Percentiles rank a stretch among this genome's conserved stretches.
These are phyloP conservation scores for Meriones psammophilus DNA, from an alignment of 2,797 vertebrate species.

Conservation along the genomic window DNA sequence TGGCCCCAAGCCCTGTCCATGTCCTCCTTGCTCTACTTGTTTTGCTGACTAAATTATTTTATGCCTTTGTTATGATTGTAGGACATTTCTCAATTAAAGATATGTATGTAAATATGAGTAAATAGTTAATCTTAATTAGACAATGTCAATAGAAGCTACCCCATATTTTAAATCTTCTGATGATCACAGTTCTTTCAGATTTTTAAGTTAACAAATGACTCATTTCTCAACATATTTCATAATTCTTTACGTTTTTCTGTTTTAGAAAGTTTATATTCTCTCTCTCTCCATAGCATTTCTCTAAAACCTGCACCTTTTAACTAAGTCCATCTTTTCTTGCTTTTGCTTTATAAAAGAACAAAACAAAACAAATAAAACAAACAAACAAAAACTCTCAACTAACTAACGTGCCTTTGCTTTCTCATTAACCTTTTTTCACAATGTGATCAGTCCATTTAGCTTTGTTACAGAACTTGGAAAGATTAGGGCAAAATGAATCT, in stretches of 20 bases:
- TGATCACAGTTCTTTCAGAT: background rate
- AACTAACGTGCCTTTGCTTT: background rate
- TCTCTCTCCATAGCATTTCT: background rate
- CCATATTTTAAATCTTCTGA: background rate
- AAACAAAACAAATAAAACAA: no score
- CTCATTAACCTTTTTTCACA: background rate
- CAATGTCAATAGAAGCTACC: background rate
- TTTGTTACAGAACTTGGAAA: background rate
- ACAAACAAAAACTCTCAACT: no score
- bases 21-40: constrained; percentile 39
- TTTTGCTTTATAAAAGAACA: background rate
- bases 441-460: background rate
- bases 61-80: constrained; percentile 68
- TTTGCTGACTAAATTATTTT: constrained; percentile 62
- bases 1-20: constrained; percentile 39
- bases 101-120: constrained; percentile 5
- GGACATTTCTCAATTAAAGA: constrained; percentile 51
- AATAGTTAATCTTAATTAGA: background rate
- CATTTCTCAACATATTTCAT: background rate
- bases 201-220: background rate
- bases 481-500: background rate
- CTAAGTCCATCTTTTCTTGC: accelerated
- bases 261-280: background rate
- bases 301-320: background rate
- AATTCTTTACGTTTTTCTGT: background rate